Percentiles rank a stretch among this genome's conserved stretches.
phyloP scores from a whole-genome alignment of 2,888 invertebrate species.

The Coecobrya sp. region DNA sequence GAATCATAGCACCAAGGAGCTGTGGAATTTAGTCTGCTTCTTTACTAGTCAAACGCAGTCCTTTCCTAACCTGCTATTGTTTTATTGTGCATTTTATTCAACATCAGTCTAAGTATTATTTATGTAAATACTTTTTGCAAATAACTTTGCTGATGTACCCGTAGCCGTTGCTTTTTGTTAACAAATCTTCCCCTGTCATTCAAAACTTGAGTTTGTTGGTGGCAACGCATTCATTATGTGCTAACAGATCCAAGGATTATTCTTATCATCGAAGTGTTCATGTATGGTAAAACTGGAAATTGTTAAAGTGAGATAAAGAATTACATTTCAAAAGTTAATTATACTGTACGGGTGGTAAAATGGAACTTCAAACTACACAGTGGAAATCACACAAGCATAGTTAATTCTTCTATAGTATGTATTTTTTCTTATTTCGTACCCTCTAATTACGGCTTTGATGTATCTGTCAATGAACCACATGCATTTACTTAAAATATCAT shows the following conservation, averaged over 20 bases:
- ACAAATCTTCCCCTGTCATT: constrained; percentile 19
- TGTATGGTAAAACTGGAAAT: constrained; percentile 27
- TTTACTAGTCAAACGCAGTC: too few relatives aligned
- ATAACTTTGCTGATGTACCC: too few relatives aligned
- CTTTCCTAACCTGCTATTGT: too few relatives aligned
- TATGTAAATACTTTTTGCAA: not conserved
- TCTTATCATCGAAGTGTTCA: not conserved
- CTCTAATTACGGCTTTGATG: not conserved
- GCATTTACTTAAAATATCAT: not conserved
- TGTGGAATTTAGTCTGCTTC: too few relatives aligned
- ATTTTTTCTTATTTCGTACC: not conserved
- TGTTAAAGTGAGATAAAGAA: constrained; percentile 17
- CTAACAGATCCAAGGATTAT: constrained; percentile 20
- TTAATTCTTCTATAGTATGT: not conserved
- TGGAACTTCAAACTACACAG: not conserved
- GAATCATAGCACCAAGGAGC: too few relatives aligned
- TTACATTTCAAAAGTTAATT: constrained; percentile 23
- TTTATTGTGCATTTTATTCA: too few relatives aligned
- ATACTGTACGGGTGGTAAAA: not conserved
- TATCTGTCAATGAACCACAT: constrained; percentile 54
- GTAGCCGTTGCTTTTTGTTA: too few relatives aligned
- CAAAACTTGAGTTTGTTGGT: constrained; percentile 26
- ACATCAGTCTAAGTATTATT: too few relatives aligned
- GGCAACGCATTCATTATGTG: constrained; percentile 36
- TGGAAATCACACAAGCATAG: not conserved